Base-by-base conservation (phyloP, 1,140 invertebrate genomes). In the Orchestia grillus region DNA sequence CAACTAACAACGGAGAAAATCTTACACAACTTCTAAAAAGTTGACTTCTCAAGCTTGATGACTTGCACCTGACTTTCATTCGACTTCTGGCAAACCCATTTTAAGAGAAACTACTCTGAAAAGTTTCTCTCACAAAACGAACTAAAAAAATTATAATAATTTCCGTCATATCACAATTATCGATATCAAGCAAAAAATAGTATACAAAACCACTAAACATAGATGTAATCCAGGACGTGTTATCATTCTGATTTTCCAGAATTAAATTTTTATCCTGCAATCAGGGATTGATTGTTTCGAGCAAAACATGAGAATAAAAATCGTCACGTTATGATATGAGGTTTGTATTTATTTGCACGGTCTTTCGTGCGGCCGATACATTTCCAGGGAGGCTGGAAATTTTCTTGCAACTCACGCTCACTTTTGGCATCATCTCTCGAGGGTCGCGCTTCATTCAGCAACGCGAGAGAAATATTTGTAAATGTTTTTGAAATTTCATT, bases 401-500 rank as follows among this genome's bases (percentile, higher is more conserved):
- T 90, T 45, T 94, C 40, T 11, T 45, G 92, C 92, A 47, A 94
- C 43, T 94, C 92, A 94, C 92, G 92, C 44, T 45, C 92, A 45
- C 8, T 94, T 94, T 94, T n/a, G 44, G 47, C 92, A 94, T 94
- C 92, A 94, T 94, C 92, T 45, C 92, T 94, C 47, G 43, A 94
- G 92, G 47, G 3, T 94, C 92, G 92, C 15, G 92, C 92, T 47
- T 94, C 92, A 94, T 47, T 40, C 92, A 94, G 23, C 92, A 47
- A 94, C 92, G 16, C 43, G 11, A 19, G 19, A 44, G 92, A 44
- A 94, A 94, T 94, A 44, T 94, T 94, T 94, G 92, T 40, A 94
- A 94, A 94, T 47, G 92, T 94, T 94, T 94, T 94, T n/a, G 36
- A 94, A 94, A 94, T 94, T 47, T 94, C 92, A 47, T 45, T 94